These are phyloP conservation scores for Seriola aureovittata DNA, from an alignment of 2,113 vertebrate species.

Conservation along the genomic window DNA sequence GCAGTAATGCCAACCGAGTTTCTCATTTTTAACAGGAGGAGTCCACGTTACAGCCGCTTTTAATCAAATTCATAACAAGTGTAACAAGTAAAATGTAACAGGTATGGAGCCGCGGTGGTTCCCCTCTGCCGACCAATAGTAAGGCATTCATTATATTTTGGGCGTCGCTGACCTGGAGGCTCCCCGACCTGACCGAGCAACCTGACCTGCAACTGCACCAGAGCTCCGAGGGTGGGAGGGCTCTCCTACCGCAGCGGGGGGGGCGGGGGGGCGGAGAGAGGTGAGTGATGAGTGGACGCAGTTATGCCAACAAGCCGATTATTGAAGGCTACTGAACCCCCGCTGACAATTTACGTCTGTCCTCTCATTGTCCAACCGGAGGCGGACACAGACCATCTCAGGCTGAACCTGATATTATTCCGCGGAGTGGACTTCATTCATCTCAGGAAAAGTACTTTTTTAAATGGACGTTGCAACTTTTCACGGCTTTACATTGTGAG, in stretches of 20 bases:
- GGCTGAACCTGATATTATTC: conserved; percentile 11
- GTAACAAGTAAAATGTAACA: too few species aligned
- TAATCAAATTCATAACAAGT: too few species aligned
- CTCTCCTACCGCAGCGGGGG: background rate
- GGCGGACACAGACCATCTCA: conserved; percentile 10
- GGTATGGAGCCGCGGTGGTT: too few species aligned
- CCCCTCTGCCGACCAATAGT: background rate
- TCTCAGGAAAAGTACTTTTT: conserved; percentile 8
- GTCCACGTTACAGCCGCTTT: too few species aligned
- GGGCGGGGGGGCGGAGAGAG: conserved; percentile 7
- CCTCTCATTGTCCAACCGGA: conserved; percentile 37
- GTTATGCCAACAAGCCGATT: conserved; percentile 83
- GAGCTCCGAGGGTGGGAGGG: conserved; percentile 28
- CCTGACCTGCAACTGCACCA: conserved; percentile 42
- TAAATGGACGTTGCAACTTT: conserved; percentile 28
- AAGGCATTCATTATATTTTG: conserved; percentile 21
- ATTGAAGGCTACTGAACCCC: conserved; percentile 70
- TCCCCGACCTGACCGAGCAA: conserved; percentile 1
- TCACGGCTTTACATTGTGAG: conserved; percentile 13
- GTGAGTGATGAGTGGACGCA: conserved; percentile 57
- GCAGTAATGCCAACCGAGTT: too few species aligned
- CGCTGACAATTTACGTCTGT: conserved; percentile 52
- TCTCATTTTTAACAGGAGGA: too few species aligned
- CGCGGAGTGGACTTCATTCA: background rate
- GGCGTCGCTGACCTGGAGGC: background rate